Conservation (phyloP, 1,140 invertebrate species). For the Platyscapa corneri region DNA sequence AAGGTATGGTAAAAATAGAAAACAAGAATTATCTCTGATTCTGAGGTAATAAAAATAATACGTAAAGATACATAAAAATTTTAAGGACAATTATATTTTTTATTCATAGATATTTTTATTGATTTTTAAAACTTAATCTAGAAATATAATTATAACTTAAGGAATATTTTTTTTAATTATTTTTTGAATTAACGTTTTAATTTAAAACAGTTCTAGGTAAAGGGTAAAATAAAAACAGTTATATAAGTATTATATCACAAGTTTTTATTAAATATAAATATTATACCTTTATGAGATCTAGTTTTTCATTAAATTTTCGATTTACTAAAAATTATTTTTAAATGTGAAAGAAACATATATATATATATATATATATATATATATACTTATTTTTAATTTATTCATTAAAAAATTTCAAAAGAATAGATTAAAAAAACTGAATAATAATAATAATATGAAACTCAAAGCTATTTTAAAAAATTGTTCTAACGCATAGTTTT, state of each 20-base stretch:
- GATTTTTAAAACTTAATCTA: slow-evolving; percentile 7
- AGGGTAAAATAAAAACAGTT: not conserved
- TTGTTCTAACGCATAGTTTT: not conserved
- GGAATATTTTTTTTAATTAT: slow-evolving; percentile 6
- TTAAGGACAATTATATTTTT: not conserved
- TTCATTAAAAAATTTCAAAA: not conserved
- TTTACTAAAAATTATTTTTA: not conserved
- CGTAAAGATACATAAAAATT: too few species aligned
- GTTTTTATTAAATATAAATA: slow-evolving; percentile 27
- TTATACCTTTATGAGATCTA: slow-evolving; percentile 3
- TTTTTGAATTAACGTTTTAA: not conserved
- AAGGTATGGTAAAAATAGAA: not conserved
- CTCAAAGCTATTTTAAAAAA: too few species aligned
- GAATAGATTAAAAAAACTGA: too few species aligned
- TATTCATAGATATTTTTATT: slow-evolving; percentile 16
- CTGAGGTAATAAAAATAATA: slow-evolving; percentile 21
- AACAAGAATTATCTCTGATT: not conserved
- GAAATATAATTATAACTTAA: slow-evolving; percentile 7
- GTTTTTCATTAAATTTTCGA: not conserved
- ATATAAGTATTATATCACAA: slow-evolving; percentile 27
- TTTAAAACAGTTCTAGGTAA: not conserved
- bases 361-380: too few species aligned
- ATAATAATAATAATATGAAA: too few species aligned
- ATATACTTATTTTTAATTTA: not conserved
- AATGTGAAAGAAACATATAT: not conserved